A percentile compares a stretch with the other conserved stretches of the same genome.
phyloP scores from a whole-genome alignment of 2,888 invertebrate species.

The Imbricaverruca yamaguchii region DNA sequence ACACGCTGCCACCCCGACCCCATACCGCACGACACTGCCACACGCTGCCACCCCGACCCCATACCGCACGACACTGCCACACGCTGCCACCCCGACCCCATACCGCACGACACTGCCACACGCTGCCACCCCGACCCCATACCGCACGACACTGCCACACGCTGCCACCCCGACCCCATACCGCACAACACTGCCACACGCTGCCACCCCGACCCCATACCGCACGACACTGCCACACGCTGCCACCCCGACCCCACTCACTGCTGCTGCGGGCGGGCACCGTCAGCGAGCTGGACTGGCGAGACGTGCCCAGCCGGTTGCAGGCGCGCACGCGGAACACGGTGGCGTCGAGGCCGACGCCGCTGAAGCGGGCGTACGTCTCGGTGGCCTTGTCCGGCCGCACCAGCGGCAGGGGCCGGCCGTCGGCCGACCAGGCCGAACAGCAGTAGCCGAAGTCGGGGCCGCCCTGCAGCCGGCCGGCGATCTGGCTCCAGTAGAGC shows the following conservation, averaged over 20 bases:
- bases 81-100: no score
- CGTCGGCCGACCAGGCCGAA: neutral
- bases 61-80: no score
- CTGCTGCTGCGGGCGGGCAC: neutral
- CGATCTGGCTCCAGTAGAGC: constrained; percentile 2
- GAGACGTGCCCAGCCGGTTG: neutral
- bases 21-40: no score
- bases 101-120: no score
- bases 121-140: no score
- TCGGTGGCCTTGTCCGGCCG: neutral
- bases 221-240: no score
- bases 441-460: neutral
- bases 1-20: no score
- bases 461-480: neutral
- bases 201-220: no score
- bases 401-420: neutral
- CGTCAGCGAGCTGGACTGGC: neutral
- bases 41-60: no score
- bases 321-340: neutral
- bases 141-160: no score
- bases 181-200: no score
- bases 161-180: no score
- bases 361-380: neutral
- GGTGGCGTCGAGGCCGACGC: neutral
- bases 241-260: neutral